Percentiles rank a stretch among this genome's conserved stretches.
phyloP scores from a whole-genome alignment of 2,113 vertebrate species.

The Alligator mississippiensis region DNA sequence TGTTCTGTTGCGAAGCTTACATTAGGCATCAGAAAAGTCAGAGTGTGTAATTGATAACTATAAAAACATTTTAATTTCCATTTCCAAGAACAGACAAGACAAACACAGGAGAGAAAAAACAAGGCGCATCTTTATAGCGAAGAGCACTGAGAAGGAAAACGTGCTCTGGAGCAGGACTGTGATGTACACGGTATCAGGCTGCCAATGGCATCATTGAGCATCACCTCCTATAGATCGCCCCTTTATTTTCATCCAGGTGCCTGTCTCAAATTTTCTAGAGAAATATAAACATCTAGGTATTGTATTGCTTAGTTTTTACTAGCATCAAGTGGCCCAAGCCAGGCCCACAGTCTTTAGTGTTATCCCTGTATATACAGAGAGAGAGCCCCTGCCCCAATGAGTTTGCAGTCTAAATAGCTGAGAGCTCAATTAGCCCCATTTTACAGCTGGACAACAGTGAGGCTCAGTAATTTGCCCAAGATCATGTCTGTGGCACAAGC shows the following conservation, averaged over 20 bases:
- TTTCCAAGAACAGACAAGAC: background rate
- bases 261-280: background rate
- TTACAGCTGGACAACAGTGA: background rate
- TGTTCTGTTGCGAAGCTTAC: background rate
- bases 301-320: background rate
- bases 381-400: background rate
- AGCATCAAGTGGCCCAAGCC: background rate
- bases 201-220: background rate
- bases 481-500: no score
- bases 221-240: background rate
- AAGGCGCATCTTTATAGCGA: no score
- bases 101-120: background rate
- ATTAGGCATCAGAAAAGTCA: background rate
- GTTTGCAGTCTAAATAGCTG: background rate
- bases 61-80: background rate
- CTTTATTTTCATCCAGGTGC: background rate
- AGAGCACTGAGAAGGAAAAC: no score
- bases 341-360: background rate
- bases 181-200: background rate
- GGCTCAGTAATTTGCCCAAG: background rate
- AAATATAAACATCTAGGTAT: no score
- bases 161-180: no score
- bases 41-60: background rate
- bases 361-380: background rate
- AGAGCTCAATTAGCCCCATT: background rate